These are phyloP conservation scores for Festucalex cinctus DNA, from an alignment of 2,113 vertebrate genomes.

Conservation along the genomic window DNA sequence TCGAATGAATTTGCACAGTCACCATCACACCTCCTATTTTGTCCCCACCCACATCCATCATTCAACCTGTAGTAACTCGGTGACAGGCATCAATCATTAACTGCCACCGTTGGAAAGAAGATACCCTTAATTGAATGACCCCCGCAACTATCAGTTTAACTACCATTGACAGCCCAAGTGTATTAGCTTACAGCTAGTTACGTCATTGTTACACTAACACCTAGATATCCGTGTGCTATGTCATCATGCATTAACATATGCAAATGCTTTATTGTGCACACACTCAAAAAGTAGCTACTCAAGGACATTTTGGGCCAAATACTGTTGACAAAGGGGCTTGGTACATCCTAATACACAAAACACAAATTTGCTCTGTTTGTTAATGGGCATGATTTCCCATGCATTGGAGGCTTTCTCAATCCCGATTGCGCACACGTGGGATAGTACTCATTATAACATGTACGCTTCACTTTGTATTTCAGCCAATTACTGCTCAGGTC, in stretches of 20 bases:
- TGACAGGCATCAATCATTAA: conserved; percentile 18
- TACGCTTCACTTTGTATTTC: neutral
- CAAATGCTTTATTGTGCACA: conserved; percentile 6
- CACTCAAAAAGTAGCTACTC: neutral
- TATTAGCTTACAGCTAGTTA: conserved; percentile 43
- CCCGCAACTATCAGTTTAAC: conserved; percentile 9
- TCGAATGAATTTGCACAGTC: conserved; percentile 49
- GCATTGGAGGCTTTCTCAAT: conserved; percentile 1
- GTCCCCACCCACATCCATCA: conserved; percentile 25
- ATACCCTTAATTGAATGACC: conserved; percentile 13
- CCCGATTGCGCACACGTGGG: conserved; percentile 16
- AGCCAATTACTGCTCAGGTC: neutral
- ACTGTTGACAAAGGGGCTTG: neutral
- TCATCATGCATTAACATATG: conserved; percentile 21
- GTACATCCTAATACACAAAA: neutral
- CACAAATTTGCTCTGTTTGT: conserved; percentile 5
- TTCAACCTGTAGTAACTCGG: conserved; percentile 41
- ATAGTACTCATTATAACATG: conserved; percentile 6
- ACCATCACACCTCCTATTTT: conserved; percentile 31
- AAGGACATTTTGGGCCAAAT: conserved; percentile 25
- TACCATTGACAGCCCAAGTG: conserved; percentile 13
- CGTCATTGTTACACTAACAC: conserved; percentile 47
- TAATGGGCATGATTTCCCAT: neutral
- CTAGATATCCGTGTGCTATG: conserved; percentile 32
- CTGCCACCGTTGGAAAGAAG: conserved; percentile 34